These are phyloP conservation scores for Catamblyrhynchus diadema DNA, from an alignment of 2,797 vertebrate species.

Conservation along the genomic window DNA sequence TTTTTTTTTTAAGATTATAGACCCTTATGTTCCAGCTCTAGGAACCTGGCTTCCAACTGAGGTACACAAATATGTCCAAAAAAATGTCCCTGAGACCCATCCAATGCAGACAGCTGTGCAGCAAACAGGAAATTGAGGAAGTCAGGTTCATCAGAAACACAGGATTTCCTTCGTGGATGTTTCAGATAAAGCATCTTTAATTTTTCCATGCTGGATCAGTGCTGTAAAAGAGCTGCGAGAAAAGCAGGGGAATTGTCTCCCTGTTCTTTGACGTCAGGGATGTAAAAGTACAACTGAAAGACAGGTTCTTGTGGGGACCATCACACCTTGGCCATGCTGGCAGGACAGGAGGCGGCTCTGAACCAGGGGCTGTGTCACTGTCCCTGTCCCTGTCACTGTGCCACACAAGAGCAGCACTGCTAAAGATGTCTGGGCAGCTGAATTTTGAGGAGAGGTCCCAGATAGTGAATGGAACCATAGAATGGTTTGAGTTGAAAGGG, in stretches of 20 bases:
- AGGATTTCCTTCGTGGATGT: constrained; percentile 73
- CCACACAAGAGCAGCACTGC: neutral
- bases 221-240: neutral
- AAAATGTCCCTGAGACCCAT: constrained; percentile 66
- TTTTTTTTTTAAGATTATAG: constrained; percentile 73
- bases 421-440: neutral
- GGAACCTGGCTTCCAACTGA: constrained; percentile 74
- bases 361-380: neutral
- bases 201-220: constrained; percentile 35
- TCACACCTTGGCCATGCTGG: neutral
- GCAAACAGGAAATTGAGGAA: constrained; percentile 83
- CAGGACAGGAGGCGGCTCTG: neutral
- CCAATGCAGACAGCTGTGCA: constrained; percentile 72
- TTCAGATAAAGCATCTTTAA: constrained; percentile 70
- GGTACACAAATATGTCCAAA: constrained; percentile 73
- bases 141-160: constrained; percentile 74
- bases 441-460: neutral
- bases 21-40: constrained; percentile 75
- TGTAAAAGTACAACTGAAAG: neutral
- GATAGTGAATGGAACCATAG: too few species aligned
- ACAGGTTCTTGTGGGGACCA: neutral
- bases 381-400: neutral
- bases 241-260: neutral
- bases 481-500: neutral
- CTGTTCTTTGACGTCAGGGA: neutral